These are phyloP conservation scores for Anthonomus grandis DNA, from an alignment of 1,140 invertebrate genomes.

Conservation along the genomic window DNA sequence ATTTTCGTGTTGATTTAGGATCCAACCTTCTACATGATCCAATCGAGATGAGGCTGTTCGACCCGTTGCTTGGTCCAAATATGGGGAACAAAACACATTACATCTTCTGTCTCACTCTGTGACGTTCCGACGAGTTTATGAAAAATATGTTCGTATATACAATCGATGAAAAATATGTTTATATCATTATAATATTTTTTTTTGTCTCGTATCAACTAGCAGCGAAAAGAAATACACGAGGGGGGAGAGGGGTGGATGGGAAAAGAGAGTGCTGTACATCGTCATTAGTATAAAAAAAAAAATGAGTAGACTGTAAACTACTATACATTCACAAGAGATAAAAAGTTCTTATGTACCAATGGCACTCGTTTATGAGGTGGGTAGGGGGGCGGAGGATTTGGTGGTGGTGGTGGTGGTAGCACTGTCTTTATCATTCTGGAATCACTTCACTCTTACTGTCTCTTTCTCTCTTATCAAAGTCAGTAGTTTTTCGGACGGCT, in stretches of 20 bases:
- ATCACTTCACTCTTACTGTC: conserved; percentile 40
- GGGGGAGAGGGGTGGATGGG: too few relatives aligned
- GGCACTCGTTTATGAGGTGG: conserved; percentile 37
- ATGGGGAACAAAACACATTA: too few relatives aligned
- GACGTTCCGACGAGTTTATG: too few relatives aligned
- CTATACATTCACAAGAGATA: conserved; percentile 46
- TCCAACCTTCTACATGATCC: too few relatives aligned
- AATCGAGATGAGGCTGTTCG: too few relatives aligned
- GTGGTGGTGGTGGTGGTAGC: conserved; percentile 32
- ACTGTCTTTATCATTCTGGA: conserved; percentile 34
- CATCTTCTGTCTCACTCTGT: conserved; percentile 42
- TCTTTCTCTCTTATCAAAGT: conserved; percentile 15
- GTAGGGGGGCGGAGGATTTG: too few relatives aligned
- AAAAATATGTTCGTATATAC: conserved; percentile 49
- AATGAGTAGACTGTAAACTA: conserved; percentile 47
- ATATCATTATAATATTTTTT: conserved; percentile 31
- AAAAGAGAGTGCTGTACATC: conserved; percentile 43
- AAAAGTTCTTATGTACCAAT: conserved; percentile 45
- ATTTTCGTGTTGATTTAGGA: too few relatives aligned
- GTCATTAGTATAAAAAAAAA: too few relatives aligned
- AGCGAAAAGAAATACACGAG: conserved; percentile 42
- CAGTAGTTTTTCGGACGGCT: conserved; percentile 35
- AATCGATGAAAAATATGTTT: conserved; percentile 44
- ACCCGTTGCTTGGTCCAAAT: too few relatives aligned
- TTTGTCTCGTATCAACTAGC: conserved; percentile 38